Conservation (phyloP, 2,113 vertebrate species). For the Hystrix cristata region DNA sequence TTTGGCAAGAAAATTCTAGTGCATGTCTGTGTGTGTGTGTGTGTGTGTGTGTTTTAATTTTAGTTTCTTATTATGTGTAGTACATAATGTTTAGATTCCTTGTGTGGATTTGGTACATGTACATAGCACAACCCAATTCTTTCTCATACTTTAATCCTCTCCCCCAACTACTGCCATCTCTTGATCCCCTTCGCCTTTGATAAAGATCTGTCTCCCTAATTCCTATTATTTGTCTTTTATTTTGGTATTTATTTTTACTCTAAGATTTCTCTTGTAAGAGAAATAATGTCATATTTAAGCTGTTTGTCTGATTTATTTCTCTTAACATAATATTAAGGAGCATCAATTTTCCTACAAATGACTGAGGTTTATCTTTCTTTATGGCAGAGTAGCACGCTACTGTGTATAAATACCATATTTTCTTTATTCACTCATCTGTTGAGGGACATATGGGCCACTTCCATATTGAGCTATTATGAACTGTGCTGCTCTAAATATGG, state of each 20-base stretch:
- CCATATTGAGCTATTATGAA: too few species aligned
- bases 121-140: too few species aligned
- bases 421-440: too few species aligned
- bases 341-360: not conserved
- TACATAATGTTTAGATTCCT: not conserved
- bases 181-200: not conserved
- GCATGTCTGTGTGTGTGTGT: not conserved
- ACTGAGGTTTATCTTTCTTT: not conserved
- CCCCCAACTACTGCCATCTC: not conserved
- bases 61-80: not conserved
- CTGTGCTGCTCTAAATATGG: too few species aligned
- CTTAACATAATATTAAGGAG: not conserved
- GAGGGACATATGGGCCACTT: too few species aligned
- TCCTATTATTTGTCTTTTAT: not conserved
- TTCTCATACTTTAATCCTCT: not conserved
- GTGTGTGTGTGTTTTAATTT: not conserved
- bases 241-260: not conserved
- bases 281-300: not conserved
- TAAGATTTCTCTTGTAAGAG: not conserved
- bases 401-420: too few species aligned
- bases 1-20: conserved; percentile 4
- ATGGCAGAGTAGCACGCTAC: not conserved
- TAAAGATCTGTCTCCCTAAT: not conserved
- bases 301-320: not conserved
- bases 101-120: not conserved